These are phyloP conservation scores for Cerceris ruficornis DNA, from an alignment of 2,888 invertebrate species.

Conservation along the genomic window DNA sequence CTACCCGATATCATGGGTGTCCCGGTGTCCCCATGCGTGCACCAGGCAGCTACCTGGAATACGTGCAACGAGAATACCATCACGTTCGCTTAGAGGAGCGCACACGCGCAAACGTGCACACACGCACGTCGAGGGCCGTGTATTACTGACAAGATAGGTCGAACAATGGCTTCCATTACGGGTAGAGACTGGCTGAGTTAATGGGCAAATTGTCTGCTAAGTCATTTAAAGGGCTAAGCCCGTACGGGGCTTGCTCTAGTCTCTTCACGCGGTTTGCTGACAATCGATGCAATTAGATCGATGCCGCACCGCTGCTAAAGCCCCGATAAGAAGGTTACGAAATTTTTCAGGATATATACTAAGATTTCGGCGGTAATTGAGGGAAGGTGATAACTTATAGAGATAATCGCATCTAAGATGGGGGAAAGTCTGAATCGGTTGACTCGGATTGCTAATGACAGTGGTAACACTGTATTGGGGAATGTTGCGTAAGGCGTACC, in stretches of 20 bases:
- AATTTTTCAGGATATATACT: constrained; percentile 12
- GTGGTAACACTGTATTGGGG: too few species aligned
- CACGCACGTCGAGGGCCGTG: constrained; percentile 52
- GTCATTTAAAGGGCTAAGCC: constrained; percentile 77
- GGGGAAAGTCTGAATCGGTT: too few species aligned
- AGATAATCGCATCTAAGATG: too few species aligned
- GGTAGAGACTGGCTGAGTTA: constrained; percentile 75
- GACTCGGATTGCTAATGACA: too few species aligned
- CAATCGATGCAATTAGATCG: constrained; percentile 70
- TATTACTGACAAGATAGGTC: constrained; percentile 77
- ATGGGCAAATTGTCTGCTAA: constrained; percentile 78
- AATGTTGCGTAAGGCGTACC: too few species aligned
- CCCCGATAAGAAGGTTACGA: constrained; percentile 39
- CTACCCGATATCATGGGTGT: constrained; percentile 72
- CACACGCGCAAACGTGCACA: constrained; percentile 37
- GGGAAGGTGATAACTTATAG: neutral
- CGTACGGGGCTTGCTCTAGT: constrained; percentile 59
- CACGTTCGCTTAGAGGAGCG: constrained; percentile 37
- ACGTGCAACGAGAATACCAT: constrained; percentile 52
- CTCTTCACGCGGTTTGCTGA: constrained; percentile 66
- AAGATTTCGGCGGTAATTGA: neutral
- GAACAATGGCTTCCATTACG: constrained; percentile 80
- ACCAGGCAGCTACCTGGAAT: constrained; percentile 64
- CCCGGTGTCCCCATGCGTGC: constrained; percentile 68
- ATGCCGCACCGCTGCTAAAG: constrained; percentile 43